A percentile compares a stretch with the other conserved stretches of the same genome.
These are phyloP conservation scores for Agonum fuliginosum DNA, from an alignment of 2,888 invertebrate genomes.

Conservation along the genomic window DNA sequence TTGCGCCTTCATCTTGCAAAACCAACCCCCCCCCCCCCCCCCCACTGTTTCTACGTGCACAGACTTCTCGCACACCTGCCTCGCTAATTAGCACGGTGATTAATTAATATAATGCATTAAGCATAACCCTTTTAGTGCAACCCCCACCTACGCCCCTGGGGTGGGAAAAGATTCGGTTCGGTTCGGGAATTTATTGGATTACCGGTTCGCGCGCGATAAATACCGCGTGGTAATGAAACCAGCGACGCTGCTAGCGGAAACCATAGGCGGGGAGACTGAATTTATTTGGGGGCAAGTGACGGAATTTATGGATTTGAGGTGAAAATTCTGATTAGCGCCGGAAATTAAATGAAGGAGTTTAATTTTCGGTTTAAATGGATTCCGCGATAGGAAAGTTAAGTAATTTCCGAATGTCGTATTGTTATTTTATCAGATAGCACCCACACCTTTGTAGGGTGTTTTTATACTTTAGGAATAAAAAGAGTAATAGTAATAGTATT, in stretches of 20 bases:
- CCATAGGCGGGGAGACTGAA: constrained; percentile 5
- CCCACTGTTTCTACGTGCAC: constrained; percentile 5
- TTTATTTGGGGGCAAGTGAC: constrained; percentile 5
- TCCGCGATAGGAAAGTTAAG: not conserved
- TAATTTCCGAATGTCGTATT: too few species aligned
- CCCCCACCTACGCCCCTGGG: not conserved
- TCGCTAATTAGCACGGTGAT: constrained; percentile 52
- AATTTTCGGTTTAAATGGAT: not conserved
- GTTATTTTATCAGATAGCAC: too few species aligned
- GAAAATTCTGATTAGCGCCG: constrained; percentile 11
- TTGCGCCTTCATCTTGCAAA: constrained; percentile 2
- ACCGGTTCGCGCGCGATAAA: constrained; percentile 54
- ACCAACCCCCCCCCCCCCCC: too few species aligned
- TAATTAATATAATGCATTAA: constrained; percentile 58
- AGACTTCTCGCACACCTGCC: constrained; percentile 51
- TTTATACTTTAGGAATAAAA: too few species aligned
- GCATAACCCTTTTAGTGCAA: constrained; percentile 52
- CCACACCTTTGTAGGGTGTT: too few species aligned
- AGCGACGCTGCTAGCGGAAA: constrained; percentile 9
- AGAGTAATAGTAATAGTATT: too few species aligned
- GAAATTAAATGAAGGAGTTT: constrained; percentile 16
- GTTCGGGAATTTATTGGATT: constrained; percentile 53
- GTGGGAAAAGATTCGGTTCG: constrained; percentile 42
- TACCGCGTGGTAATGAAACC: constrained; percentile 51
- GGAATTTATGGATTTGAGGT: constrained; percentile 17